These are phyloP conservation scores for Dryomyza anilis DNA, from an alignment of 2,888 invertebrate genomes.

Conservation along the genomic window DNA sequence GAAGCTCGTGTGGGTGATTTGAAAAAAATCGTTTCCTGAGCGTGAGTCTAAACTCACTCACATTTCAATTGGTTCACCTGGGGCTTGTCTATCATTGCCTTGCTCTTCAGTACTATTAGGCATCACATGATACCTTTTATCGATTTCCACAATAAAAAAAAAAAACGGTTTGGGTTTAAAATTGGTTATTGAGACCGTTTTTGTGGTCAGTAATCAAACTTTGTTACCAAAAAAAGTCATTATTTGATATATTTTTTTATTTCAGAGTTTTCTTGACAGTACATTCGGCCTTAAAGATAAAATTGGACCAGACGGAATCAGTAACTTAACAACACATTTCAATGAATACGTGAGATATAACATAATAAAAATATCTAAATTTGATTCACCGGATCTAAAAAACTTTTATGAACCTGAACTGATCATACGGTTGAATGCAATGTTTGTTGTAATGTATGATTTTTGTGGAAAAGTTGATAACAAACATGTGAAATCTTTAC, in stretches of 20 bases:
- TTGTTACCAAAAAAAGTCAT: no score
- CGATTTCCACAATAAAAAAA: no score
- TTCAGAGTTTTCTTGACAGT: slow-evolving; percentile 47
- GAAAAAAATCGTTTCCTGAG: no score
- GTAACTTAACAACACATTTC: slow-evolving; percentile 52
- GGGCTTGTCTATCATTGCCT: no score
- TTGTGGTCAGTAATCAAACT: no score
- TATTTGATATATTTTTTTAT: slow-evolving; percentile 27
- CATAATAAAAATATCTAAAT: slow-evolving; percentile 57
- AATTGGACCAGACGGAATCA: slow-evolving; percentile 42
- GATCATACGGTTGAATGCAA: slow-evolving; percentile 70
- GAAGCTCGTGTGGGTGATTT: no score
- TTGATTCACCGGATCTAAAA: slow-evolving; percentile 67
- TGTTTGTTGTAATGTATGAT: slow-evolving; percentile 71
- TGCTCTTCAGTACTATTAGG: no score
- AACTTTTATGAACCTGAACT: slow-evolving; percentile 67
- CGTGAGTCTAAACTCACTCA: no score
- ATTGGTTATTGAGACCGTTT: no score
- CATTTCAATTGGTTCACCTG: no score
- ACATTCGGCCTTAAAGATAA: slow-evolving; percentile 45
- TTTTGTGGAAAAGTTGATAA: slow-evolving; percentile 80
- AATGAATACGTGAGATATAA: slow-evolving; percentile 48
- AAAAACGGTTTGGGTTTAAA: no score
- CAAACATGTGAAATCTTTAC: slow-evolving; percentile 73
- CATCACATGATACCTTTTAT: no score